Percentiles rank a stretch among this genome's conserved stretches.
Conservation (phyloP, 2,888 invertebrate genomes). For the Caenorhabditis zanzibari region DNA sequence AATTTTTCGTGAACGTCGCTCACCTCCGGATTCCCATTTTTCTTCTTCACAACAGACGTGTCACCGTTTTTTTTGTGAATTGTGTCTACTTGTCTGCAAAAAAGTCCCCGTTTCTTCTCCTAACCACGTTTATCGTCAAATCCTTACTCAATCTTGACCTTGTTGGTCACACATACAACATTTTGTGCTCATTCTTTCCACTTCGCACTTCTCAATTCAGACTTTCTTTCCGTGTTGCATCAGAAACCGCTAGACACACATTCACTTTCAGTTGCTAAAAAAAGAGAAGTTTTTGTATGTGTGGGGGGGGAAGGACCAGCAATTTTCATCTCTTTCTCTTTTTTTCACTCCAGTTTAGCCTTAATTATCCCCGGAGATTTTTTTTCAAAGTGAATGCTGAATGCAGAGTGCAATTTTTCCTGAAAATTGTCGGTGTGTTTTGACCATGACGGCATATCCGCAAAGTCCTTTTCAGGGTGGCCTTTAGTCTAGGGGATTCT, state of each 20-base stretch:
- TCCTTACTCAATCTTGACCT: constrained; percentile 56
- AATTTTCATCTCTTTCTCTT: constrained; percentile 34
- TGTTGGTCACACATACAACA: constrained; percentile 48
- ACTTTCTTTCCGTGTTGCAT: constrained; percentile 45
- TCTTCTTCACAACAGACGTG: constrained; percentile 13
- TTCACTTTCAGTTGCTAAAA: constrained; percentile 37
- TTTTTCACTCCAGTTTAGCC: constrained; percentile 19
- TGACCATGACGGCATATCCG: constrained; percentile 37
- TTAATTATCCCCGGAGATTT: constrained; percentile 40
- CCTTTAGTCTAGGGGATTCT: constrained; percentile 35
- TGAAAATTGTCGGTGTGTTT: constrained; percentile 43
- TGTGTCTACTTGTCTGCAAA: constrained; percentile 23
- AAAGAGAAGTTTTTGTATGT: constrained; percentile 32
- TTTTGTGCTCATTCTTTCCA: constrained; percentile 20
- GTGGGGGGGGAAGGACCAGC: constrained; percentile 23
- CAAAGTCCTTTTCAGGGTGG: constrained; percentile 19
- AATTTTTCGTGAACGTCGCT: constrained; percentile 17
- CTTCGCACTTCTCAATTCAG: constrained; percentile 51
- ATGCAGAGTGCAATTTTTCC: constrained; percentile 44
- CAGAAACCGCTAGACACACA: constrained; percentile 52
- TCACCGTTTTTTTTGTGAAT: constrained; percentile 3
- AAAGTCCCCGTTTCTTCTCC: background rate
- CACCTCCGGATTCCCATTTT: constrained; percentile 7
- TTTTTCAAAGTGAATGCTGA: constrained; percentile 17
- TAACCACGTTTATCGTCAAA: constrained; percentile 44